Percentiles rank a stretch among this genome's conserved stretches.
Conservation (phyloP, 2,113 vertebrate genomes). For the Centropus unirufus region DNA sequence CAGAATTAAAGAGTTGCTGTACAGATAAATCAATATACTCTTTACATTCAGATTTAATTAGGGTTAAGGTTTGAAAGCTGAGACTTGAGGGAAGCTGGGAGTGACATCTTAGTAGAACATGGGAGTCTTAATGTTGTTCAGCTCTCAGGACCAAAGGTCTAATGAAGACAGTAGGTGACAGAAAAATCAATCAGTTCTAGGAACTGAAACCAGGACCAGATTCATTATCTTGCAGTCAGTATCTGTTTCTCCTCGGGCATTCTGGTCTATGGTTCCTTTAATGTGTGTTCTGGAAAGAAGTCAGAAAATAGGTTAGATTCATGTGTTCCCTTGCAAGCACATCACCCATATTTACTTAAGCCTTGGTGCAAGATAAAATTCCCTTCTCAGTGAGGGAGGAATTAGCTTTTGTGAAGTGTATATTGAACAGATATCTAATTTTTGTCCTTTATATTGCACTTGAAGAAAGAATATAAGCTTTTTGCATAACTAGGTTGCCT, state of each 20-base stretch:
- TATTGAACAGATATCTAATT: neutral
- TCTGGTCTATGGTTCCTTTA: neutral
- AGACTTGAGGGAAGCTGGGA: neutral
- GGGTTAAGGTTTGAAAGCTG: neutral
- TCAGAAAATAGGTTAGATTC: neutral
- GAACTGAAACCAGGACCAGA: neutral
- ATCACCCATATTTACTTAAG: neutral
- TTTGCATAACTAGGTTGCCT: neutral
- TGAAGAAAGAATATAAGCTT: neutral
- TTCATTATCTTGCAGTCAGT: neutral
- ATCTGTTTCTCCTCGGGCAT: neutral
- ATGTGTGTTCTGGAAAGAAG: neutral
- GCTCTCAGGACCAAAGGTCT: neutral
- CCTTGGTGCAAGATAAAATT: neutral
- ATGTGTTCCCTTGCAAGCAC: neutral
- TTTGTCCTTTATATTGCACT: neutral
- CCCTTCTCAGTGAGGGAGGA: neutral
- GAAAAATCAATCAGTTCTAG: neutral
- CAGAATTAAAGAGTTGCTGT: neutral
- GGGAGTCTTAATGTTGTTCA: neutral
- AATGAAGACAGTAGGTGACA: neutral
- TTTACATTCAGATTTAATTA: neutral
- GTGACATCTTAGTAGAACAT: neutral
- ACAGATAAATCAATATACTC: neutral
- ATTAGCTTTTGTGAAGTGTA: neutral